phyloP scores from a whole-genome alignment of 2,797 vertebrate genomes.

The Halcyon smyrnensis region DNA sequence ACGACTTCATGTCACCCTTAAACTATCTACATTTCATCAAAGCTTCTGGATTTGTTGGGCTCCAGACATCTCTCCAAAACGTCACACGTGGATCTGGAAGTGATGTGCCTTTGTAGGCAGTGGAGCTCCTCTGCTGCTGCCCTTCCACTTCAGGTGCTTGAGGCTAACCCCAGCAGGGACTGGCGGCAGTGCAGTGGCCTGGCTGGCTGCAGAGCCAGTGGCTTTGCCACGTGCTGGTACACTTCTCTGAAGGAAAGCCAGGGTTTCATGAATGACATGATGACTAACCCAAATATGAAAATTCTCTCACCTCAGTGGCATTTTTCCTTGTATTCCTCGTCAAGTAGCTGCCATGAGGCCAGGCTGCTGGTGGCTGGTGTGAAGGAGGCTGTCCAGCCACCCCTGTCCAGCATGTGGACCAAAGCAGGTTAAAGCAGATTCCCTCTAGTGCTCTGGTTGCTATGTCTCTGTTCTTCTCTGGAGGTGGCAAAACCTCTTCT shows the following conservation, averaged over 20 bases:
- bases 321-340: not conserved
- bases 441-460: not conserved
- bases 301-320: not conserved
- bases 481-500: not conserved
- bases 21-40: not conserved
- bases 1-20: not conserved
- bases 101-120: not conserved
- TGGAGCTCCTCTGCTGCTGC: not conserved
- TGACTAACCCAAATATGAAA: not conserved
- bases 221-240: not conserved
- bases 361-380: not conserved
- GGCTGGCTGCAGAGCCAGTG: not conserved
- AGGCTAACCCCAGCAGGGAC: not conserved
- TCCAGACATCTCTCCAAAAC: not conserved
- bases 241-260: not conserved
- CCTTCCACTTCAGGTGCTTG: not conserved
- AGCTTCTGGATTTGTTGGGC: not conserved
- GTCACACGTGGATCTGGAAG: not conserved
- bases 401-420: not conserved
- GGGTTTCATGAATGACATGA: not conserved
- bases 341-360: not conserved
- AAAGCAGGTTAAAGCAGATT: constrained; percentile 12
- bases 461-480: not conserved
- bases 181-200: not conserved
- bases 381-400: constrained; percentile 2